phyloP scores from a whole-genome alignment of 2,888 invertebrate species.

The Myopa testacea region DNA sequence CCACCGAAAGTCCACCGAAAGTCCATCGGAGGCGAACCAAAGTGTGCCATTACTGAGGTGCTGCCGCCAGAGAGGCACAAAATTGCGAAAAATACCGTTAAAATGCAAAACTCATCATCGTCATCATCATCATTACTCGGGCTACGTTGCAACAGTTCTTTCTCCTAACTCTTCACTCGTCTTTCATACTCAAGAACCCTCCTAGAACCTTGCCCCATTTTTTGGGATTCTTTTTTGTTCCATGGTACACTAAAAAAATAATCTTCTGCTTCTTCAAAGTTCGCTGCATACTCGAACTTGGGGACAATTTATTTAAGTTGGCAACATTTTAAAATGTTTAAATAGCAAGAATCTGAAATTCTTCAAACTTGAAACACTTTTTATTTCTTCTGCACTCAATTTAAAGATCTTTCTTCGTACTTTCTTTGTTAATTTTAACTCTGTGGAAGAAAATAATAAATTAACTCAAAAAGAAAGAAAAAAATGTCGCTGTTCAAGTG shows the following conservation, averaged over 20 bases:
- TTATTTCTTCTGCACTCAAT: neutral
- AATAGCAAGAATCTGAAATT: slow-evolving; percentile 25
- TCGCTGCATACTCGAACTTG: slow-evolving; percentile 1
- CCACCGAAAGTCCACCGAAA: too few species aligned
- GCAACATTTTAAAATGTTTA: slow-evolving; percentile 28
- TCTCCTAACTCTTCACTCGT: neutral
- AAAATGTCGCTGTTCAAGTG: neutral
- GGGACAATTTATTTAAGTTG: slow-evolving; percentile 36
- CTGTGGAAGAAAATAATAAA: neutral
- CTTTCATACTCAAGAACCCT: neutral
- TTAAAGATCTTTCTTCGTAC: slow-evolving; percentile 7
- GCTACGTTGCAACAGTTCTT: neutral
- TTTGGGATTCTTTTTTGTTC: too few species aligned
- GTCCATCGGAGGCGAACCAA: too few species aligned
- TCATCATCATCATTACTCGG: neutral
- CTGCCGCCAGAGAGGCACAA: neutral
- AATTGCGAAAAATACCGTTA: slow-evolving; percentile 38
- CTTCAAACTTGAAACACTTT: neutral
- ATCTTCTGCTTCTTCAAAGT: too few species aligned
- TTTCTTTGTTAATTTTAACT: neutral
- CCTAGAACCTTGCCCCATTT: too few species aligned
- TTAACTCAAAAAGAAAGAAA: neutral
- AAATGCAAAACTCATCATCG: slow-evolving; percentile 42
- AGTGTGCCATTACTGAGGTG: too few species aligned
- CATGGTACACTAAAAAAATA: too few species aligned